These are phyloP conservation scores for Drosophila carrolli DNA, from an alignment of 1,140 invertebrate genomes.

Conservation along the genomic window DNA sequence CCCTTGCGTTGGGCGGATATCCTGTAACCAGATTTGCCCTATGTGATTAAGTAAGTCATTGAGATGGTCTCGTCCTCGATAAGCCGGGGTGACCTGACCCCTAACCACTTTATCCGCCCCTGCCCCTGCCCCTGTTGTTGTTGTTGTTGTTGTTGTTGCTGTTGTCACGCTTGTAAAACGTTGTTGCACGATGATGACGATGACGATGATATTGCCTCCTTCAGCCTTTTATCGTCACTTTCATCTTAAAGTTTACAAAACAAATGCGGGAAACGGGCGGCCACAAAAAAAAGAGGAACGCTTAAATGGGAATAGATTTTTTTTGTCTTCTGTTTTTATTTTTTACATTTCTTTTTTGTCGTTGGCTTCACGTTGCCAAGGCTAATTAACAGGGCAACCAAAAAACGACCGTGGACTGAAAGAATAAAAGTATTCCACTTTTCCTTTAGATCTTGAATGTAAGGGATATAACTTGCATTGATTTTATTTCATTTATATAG, in stretches of 20 bases:
- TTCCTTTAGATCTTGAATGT: background rate
- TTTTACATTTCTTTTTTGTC: background rate
- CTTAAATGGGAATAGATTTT: slow-evolving; percentile 50
- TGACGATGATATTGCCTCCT: slow-evolving; percentile 47
- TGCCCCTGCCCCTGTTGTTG: background rate
- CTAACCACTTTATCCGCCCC: slow-evolving; percentile 17
- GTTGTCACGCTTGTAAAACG: slow-evolving; percentile 67
- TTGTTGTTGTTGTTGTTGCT: slow-evolving; percentile 32
- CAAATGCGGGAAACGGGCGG: slow-evolving; percentile 54
- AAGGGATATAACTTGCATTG: background rate
- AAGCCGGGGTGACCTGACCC: slow-evolving; percentile 57
- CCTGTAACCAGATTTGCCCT: slow-evolving; percentile 81
- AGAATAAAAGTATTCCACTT: background rate
- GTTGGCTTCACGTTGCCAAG: slow-evolving; percentile 37
- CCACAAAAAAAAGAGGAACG: background rate
- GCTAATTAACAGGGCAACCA: slow-evolving; percentile 63
- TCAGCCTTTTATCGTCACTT: slow-evolving; percentile 58
- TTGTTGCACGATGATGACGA: slow-evolving; percentile 47
- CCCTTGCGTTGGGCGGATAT: slow-evolving; percentile 67
- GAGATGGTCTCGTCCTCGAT: slow-evolving; percentile 73
- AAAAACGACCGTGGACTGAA: background rate
- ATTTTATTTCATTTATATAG: background rate
- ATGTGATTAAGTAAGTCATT: slow-evolving; percentile 82
- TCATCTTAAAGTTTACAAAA: slow-evolving; percentile 71
- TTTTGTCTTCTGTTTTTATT: slow-evolving; percentile 12